phyloP scores from a whole-genome alignment of 2,113 vertebrate genomes.

The Ceyx melanurus region DNA sequence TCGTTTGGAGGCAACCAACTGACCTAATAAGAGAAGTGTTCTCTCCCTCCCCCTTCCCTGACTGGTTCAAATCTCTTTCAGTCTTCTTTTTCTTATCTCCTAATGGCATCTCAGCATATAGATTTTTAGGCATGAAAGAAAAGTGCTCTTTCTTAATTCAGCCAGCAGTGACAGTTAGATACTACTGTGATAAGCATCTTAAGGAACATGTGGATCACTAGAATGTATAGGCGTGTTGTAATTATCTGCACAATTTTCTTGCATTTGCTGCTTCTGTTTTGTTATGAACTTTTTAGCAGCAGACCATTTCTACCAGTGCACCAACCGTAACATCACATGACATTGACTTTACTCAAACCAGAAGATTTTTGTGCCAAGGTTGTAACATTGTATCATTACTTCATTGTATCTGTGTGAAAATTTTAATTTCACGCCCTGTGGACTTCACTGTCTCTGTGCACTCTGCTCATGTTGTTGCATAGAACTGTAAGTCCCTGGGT shows the following conservation, averaged over 20 bases:
- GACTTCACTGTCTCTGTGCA: conserved; percentile 65
- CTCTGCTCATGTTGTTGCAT: conserved; percentile 55
- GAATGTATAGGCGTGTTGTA: background rate
- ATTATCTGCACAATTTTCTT: conserved; percentile 2
- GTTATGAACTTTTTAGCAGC: conserved; percentile 43
- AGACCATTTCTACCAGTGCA: conserved; percentile 45
- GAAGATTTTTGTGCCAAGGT: conserved; percentile 66
- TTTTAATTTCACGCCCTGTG: conserved; percentile 74
- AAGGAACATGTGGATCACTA: background rate
- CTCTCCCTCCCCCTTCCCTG: background rate
- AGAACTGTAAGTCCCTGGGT: conserved; percentile 67
- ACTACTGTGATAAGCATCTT: background rate
- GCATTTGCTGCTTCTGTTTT: conserved; percentile 15
- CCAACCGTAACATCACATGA: conserved; percentile 53
- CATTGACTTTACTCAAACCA: conserved; percentile 65
- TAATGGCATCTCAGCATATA: background rate
- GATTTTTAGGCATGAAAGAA: background rate
- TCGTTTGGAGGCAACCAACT: background rate
- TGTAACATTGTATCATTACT: conserved; percentile 62
- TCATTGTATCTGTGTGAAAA: conserved; percentile 70
- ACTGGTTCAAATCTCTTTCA: background rate
- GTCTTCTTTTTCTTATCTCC: background rate
- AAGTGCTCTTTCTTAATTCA: background rate
- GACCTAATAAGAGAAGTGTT: background rate
- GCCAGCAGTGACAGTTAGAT: background rate